Base-by-base conservation (phyloP, 2,888 invertebrate species). In the Tortrix viridana region DNA sequence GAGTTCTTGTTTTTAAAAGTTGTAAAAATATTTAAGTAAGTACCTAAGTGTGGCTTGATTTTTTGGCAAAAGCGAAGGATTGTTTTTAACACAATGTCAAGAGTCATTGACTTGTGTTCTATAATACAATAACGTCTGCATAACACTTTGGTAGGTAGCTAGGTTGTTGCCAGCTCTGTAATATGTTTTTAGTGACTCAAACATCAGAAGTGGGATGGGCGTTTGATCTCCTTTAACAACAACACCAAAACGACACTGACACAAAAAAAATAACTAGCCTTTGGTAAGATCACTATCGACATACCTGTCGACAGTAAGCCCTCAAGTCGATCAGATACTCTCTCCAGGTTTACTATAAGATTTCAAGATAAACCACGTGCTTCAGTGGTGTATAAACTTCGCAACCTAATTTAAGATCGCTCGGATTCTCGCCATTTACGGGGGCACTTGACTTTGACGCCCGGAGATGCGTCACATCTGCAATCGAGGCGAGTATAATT, bases 381-480 rank as follows among this genome's bases (percentile, higher is more conserved):
- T 41, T 20, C 41, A 22, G 38, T n/a, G 14, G 19, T 19, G 22
- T 20, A 38, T 53, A 46, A 22, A 18, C 9, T n/a, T 44, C 18
- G 32, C 37, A 47, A 62, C 50, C 56, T 62, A 57, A 57, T 57
- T 62, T 62, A 62, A 57, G 62, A 57, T 46, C 56, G 16, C 38
- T 32, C 55, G 18, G 67, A 65, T 65, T 64, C 71, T 74, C 80
- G 77, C 88, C 88, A 80, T 87, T 79, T 89, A 86, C 74, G 85
- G 81, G 72, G 71, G 76, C 81, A 84, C 85, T 88, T 79, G 80
- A 85, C 77, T 83, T 85, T 83, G 81, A 79, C 76, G 82, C 74
- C 71, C 71, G 70, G 23, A 22, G 37, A 26, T 57, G 56, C 62
- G 62, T 62, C 62, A 62, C 61, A 48, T 41, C 50, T 49, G 49